phyloP scores from a whole-genome alignment of 2,888 invertebrate species.

The Ormyrus thymus region DNA sequence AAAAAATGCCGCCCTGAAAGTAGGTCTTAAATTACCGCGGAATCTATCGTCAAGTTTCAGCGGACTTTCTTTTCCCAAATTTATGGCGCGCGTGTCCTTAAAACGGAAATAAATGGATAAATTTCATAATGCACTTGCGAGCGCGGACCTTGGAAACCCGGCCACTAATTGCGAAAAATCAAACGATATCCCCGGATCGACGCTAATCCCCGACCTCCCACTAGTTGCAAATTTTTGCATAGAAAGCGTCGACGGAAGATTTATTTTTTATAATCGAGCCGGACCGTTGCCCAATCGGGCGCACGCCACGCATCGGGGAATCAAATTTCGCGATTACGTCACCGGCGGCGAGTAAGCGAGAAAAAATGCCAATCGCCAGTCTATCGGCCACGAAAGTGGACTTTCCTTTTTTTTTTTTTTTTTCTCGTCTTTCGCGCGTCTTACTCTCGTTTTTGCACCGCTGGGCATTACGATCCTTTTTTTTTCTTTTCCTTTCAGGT shows the following conservation, averaged over 20 bases:
- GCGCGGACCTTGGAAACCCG: neutral
- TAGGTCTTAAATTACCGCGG: too few species aligned
- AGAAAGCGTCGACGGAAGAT: constrained; percentile 41
- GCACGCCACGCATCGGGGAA: neutral
- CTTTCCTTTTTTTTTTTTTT: constrained; percentile 43
- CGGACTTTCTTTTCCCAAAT: constrained; percentile 21
- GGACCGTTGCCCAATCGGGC: constrained; percentile 20
- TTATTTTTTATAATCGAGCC: constrained; percentile 9
- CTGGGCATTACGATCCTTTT: neutral
- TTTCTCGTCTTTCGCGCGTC: neutral
- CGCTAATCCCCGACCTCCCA: neutral
- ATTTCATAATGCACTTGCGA: neutral
- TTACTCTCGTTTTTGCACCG: constrained; percentile 32
- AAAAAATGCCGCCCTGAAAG: too few species aligned
- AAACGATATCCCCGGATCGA: neutral
- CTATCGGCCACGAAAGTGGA: constrained; percentile 23
- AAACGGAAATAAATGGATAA: constrained; percentile 18
- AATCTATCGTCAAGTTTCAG: neutral
- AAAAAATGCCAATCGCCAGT: constrained; percentile 24
- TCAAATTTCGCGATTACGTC: constrained; percentile 47
- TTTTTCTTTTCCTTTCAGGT: constrained; percentile 59
- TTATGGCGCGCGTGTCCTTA: constrained; percentile 11
- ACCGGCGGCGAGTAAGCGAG: neutral
- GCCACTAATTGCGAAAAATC: constrained; percentile 30
- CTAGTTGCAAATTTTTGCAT: constrained; percentile 35